Conservation (phyloP, 2,113 vertebrate species). For the Pterophyllum scalare region DNA sequence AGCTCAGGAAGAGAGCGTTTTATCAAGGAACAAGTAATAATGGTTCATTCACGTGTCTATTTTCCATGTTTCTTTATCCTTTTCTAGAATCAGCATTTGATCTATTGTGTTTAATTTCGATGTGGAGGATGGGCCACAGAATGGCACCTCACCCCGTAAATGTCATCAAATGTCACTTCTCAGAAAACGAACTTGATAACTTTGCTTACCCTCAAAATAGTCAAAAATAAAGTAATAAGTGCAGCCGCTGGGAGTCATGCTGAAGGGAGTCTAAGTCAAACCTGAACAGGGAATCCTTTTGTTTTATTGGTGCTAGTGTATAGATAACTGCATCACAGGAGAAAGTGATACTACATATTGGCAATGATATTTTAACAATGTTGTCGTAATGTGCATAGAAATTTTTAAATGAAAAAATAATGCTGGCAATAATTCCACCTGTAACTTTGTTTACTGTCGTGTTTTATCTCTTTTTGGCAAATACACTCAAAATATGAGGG, state of each 20-base stretch:
- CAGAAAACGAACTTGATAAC: too few relatives aligned
- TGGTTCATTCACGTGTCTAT: not conserved
- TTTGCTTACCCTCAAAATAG: too few relatives aligned
- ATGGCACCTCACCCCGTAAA: too few relatives aligned
- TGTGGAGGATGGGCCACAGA: too few relatives aligned
- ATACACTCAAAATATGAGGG: not conserved
- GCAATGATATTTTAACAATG: not conserved
- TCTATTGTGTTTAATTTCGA: too few relatives aligned
- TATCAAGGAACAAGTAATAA: too few relatives aligned
- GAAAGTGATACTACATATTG: not conserved
- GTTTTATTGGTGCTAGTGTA: not conserved
- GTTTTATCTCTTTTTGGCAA: too few relatives aligned
- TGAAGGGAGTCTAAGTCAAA: not conserved
- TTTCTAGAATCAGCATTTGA: too few relatives aligned
- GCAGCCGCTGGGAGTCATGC: not conserved
- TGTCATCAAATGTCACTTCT: too few relatives aligned
- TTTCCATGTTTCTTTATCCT: too few relatives aligned
- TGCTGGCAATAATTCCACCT: not conserved
- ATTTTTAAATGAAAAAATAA: not conserved
- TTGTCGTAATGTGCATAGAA: not conserved
- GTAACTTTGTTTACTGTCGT: not conserved
- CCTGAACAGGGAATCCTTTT: not conserved
- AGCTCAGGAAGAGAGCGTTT: fast-evolving
- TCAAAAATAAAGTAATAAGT: too few relatives aligned
- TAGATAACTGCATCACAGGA: not conserved